Conservation (phyloP, 2,797 vertebrate genomes). For the Denticeps clupeoides region DNA sequence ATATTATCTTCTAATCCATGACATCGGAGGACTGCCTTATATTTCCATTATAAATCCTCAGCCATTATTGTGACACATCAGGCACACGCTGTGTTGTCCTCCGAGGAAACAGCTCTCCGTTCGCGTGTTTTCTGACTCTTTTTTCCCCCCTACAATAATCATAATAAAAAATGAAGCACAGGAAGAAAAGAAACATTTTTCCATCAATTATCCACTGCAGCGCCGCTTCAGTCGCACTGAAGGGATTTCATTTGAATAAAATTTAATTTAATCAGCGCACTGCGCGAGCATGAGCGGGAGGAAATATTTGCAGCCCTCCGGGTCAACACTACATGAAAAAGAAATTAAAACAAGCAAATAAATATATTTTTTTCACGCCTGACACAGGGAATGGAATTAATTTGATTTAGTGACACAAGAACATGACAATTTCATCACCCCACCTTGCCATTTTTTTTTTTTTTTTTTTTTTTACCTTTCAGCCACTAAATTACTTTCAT, state of each 20-base stretch:
- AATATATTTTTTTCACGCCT: constrained; percentile 32
- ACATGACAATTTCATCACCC: no score
- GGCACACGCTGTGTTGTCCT: background rate
- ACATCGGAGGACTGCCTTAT: constrained; percentile 12
- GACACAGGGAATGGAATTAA: constrained; percentile 18
- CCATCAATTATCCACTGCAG: constrained; percentile 37
- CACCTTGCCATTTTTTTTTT: no score
- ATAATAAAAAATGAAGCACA: constrained; percentile 16
- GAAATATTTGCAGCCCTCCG: constrained; percentile 28
- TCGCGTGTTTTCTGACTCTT: no score
- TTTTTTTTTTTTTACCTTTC: no score
- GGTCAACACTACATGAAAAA: constrained; percentile 40
- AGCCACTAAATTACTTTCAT: no score
- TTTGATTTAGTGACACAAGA: constrained; percentile 27
- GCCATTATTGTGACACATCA: constrained; percentile 11
- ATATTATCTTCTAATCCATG: constrained; percentile 14
- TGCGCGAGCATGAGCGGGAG: constrained; percentile 12
- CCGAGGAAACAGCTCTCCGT: constrained; percentile 11
- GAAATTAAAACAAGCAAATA: constrained; percentile 41
- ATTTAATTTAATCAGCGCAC: constrained; percentile 39
- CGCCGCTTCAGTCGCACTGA: constrained; percentile 3
- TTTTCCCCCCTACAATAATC: no score
- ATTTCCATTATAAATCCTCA: constrained; percentile 10
- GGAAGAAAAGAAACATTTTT: constrained; percentile 30
- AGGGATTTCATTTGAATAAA: constrained; percentile 47